A percentile compares a stretch with the other conserved stretches of the same genome.
Evolutionary conservation across 2,113 vertebrate genomes (phyloP).

Genomic region (Malurus elegans): DNA sequence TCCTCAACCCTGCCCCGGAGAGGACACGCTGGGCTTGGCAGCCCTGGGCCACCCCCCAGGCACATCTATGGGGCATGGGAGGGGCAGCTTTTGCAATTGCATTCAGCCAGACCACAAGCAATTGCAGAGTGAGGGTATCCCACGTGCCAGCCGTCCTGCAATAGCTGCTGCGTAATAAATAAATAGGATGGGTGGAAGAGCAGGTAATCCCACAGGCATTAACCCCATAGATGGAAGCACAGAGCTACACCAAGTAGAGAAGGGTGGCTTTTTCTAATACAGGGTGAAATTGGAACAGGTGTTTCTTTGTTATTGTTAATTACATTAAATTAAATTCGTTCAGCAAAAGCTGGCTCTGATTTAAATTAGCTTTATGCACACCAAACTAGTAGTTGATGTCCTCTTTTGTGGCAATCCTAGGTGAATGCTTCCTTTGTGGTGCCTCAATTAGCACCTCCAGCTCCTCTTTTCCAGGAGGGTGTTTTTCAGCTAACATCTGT

Average conservation of each 20-base stretch:
- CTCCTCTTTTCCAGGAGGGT: neutral
- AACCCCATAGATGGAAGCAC: neutral
- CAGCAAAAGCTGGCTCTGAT: neutral
- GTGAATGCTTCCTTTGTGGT: neutral
- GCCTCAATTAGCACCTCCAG: neutral
- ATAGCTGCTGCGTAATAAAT: neutral
- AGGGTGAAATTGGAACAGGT: neutral
- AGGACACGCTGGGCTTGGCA: neutral
- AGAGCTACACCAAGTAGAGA: neutral
- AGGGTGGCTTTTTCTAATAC: neutral
- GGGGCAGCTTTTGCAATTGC: neutral
- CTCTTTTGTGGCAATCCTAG: neutral
- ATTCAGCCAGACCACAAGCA: neutral
- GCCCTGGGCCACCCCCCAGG: neutral
- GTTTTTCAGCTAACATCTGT: neutral
- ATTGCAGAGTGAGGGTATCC: neutral
- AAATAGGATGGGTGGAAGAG: neutral
- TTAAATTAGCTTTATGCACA: neutral
- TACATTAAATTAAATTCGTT: neutral
- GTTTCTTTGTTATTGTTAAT: neutral
- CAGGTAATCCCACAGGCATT: neutral
- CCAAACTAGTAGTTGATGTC: neutral
- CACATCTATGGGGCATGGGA: accelerated
- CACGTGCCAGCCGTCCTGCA: neutral
- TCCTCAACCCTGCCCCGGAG: neutral